Evolutionary conservation across 2,888 invertebrate genomes (phyloP), one percentile per base, ranked within the genome.

Genomic region (Adelognathus sp.): DNA sequence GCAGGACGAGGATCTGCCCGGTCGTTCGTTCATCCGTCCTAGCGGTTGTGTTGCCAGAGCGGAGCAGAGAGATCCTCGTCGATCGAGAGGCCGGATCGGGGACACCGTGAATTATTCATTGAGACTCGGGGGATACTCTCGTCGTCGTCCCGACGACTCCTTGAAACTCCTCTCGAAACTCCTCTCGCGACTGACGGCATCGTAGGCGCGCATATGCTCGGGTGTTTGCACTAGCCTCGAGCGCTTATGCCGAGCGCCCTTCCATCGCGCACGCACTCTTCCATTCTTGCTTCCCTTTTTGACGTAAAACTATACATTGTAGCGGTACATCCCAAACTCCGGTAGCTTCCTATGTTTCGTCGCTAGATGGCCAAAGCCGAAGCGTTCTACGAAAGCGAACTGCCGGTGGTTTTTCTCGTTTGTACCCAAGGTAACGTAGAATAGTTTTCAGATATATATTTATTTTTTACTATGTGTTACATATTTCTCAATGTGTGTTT

Each of bases 81-180:
- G 80, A 69, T 80, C 73, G 80, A 80, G 61, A 77, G 73, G 61
- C 64, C 72, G 69, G 76, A 77, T 72, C 77, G 76, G 86, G 88
- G 86, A 84, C 21, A 86, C 86, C 86, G 86, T 90, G 89, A 90
- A 90, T 89, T 86, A 90, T 89, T 90, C 90, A 89, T 89, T 82
- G 86, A 69, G 86, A 70, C 83, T 73, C 75, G 78, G 83, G 69
- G 46, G 64, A 52, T 16, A 44, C 66, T 61, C 58, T 58, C 69
- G 61, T 66, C 77, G 74, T 67, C 63, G 56, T 39, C 69, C 46
- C 77, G 50, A 58, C 72, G 79, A 61, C 69, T 78, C 60, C 74
- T 70, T 27, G 63, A n/a, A 16, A 63, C 52, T 69, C 52, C 56
- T 76, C 70, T 41, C 61, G 46, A 46, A n/a, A 46, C 46, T 46